Percentiles rank a stretch among this genome's conserved stretches.
phyloP scores from a whole-genome alignment of 2,888 invertebrate species.

The Drepanosiphum platanoidis region DNA sequence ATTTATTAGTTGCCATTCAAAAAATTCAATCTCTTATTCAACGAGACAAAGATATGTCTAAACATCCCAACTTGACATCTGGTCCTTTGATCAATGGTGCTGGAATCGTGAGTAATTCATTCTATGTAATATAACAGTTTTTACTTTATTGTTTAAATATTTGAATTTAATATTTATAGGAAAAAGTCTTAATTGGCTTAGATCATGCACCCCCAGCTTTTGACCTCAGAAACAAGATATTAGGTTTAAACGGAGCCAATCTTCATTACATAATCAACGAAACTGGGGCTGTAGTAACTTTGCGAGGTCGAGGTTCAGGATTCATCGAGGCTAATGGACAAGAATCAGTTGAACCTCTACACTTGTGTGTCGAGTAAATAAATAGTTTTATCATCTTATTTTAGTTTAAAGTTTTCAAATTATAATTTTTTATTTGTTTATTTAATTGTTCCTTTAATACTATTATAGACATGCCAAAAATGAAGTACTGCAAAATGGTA shows the following conservation, averaged over 20 bases:
- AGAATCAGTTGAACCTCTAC: slow-evolving; percentile 78
- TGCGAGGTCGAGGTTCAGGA: slow-evolving; percentile 77
- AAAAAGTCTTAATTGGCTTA: slow-evolving; percentile 81
- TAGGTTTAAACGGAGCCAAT: slow-evolving; percentile 78
- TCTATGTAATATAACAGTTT: slow-evolving; percentile 13
- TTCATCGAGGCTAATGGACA: slow-evolving; percentile 72
- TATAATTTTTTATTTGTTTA: neutral
- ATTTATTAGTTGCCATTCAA: slow-evolving; percentile 66
- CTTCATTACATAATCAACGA: slow-evolving; percentile 81
- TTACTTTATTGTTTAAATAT: slow-evolving; percentile 7
- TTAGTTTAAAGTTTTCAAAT: neutral
- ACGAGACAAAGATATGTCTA: slow-evolving; percentile 63
- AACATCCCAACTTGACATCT: slow-evolving; percentile 58
- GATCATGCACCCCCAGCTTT: slow-evolving; percentile 81
- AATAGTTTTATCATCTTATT: slow-evolving; percentile 64
- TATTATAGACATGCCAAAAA: slow-evolving; percentile 74
- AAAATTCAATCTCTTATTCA: slow-evolving; percentile 65
- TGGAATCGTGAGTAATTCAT: slow-evolving; percentile 64
- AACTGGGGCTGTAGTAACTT: slow-evolving; percentile 79
- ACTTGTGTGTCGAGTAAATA: slow-evolving; percentile 77
- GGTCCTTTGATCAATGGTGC: slow-evolving; percentile 64
- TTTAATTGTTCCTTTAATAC: slow-evolving; percentile 20
- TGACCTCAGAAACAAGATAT: slow-evolving; percentile 78
- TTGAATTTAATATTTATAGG: slow-evolving; percentile 67
- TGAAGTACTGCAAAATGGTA: slow-evolving; percentile 76